Base-by-base conservation (phyloP, 2,888 invertebrate species). In the Spodoptera exigua region DNA sequence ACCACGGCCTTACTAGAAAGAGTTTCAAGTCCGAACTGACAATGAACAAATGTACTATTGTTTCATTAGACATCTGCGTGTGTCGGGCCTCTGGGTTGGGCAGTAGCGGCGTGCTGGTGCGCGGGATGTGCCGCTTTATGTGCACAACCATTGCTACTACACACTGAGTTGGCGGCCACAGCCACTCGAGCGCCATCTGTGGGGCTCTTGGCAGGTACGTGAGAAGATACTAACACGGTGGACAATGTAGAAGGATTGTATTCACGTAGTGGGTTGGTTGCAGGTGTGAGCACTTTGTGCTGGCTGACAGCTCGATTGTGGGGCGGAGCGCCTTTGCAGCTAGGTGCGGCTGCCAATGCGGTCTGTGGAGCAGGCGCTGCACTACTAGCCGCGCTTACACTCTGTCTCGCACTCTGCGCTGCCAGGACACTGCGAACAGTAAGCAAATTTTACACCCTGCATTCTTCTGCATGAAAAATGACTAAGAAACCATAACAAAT, bases 81-180 rank as follows among this genome's bases (percentile, higher is more conserved):
- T 17, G 86, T 88, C 0, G 93, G 95, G 1, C 95, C 96, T 12
- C 91, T 97, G 56, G 95, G 96, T 37, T 96, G 96, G 80, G 95
- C 96, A 47, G 97, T 97, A 95, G 94, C 96, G 4, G 95, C 96
- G 83, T 96, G 89, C 88, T 97, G 80, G 95, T 96, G 82, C 90
- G 90, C 96, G 12, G 96, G 95, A 0, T 95, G 96, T 86, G 96
- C 96, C 7, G 96, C 96, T 17, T 95, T 97, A 67, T 95, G 97
- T 62, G 96, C 96, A 39, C 96, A 96, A 82, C 95, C 96, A 36
- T 89, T 97, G 51, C 94, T 96, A 63, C 94, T 97, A 68, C 96
- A 96, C 75, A 96, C 96, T 0, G 96, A 97, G 84, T 89, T 96
- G 45, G 96, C 96, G 2, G 92, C 92, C 4, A 94, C 96, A 43